Conservation (phyloP, 1,140 invertebrate species). For the Papilio dardanus region DNA sequence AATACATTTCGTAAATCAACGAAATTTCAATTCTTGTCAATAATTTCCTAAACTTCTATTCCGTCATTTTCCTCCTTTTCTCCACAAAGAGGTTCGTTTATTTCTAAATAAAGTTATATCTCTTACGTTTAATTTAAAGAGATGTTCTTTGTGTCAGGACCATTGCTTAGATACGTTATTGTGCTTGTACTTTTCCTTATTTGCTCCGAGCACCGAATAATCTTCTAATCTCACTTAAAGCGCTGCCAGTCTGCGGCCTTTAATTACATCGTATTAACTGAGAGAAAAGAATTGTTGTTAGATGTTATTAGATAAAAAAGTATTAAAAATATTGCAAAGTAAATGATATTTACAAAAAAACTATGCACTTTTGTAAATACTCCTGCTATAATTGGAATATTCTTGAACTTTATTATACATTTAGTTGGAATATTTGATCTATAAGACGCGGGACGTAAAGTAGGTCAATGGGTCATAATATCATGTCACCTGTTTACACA, state of each 20-base stretch:
- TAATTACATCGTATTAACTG: conserved; percentile 10
- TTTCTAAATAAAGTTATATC: neutral
- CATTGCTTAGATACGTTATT: conserved; percentile 18
- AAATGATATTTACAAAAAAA: too few relatives aligned
- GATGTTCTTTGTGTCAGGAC: neutral
- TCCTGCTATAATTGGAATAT: neutral
- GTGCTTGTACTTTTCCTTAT: conserved; percentile 4
- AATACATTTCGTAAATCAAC: too few relatives aligned
- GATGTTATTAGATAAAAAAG: too few relatives aligned
- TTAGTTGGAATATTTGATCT: neutral
- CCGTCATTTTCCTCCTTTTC: neutral
- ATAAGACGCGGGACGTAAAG: neutral
- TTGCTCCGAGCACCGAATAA: conserved; percentile 19
- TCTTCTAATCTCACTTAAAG: conserved; percentile 12
- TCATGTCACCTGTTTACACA: neutral
- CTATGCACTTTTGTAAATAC: neutral
- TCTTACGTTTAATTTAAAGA: neutral
- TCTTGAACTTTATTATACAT: neutral
- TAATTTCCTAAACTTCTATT: neutral
- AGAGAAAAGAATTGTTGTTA: neutral
- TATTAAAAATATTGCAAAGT: too few relatives aligned
- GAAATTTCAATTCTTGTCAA: too few relatives aligned
- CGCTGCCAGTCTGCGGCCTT: conserved; percentile 3
- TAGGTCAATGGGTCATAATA: conserved; percentile 3
- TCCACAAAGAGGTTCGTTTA: neutral